Percentiles rank a stretch among this genome's conserved stretches.
phyloP scores from a whole-genome alignment of 2,797 vertebrate species.

The Notolabrus celidotus region DNA sequence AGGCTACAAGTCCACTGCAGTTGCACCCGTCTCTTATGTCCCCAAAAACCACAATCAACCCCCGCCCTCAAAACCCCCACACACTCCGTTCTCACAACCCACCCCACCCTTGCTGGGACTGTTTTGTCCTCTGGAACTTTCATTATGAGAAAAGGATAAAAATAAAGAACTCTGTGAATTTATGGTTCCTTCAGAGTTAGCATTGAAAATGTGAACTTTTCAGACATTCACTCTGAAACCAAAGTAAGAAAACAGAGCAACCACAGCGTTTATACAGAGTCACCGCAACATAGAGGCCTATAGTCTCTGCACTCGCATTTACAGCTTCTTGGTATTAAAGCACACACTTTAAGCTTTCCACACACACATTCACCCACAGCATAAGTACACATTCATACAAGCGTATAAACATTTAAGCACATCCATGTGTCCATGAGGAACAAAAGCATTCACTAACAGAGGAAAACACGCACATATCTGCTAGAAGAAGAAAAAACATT shows the following conservation, averaged over 20 bases:
- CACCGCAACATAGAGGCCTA: conserved; percentile 81
- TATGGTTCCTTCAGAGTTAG: conserved; percentile 80
- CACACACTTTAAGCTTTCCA: conserved; percentile 41
- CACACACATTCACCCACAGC: conserved; percentile 42
- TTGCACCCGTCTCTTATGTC: conserved; percentile 80
- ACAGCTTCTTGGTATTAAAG: conserved; percentile 73
- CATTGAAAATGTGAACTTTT: conserved; percentile 86
- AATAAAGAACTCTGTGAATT: conserved; percentile 86
- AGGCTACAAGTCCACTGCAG: conserved; percentile 73
- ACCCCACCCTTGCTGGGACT: conserved; percentile 67
- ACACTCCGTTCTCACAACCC: conserved; percentile 62
- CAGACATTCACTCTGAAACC: conserved; percentile 81
- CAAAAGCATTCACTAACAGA: conserved; percentile 42
- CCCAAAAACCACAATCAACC: conserved; percentile 77
- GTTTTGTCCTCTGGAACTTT: conserved; percentile 85
- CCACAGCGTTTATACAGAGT: conserved; percentile 83
- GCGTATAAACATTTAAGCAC: conserved; percentile 67
- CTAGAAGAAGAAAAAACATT: conserved; percentile 25
- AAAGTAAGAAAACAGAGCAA: conserved; percentile 85
- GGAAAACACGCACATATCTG: conserved; percentile 33
- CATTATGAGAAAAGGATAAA: conserved; percentile 85
- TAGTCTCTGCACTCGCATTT: conserved; percentile 62
- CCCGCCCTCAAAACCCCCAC: conserved; percentile 59
- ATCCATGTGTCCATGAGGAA: conserved; percentile 52
- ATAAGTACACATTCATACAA: conserved; percentile 44